Percentiles rank a stretch among this genome's conserved stretches.
phyloP scores from a whole-genome alignment of 2,888 invertebrate species.

The Platycnemis pennipes region DNA sequence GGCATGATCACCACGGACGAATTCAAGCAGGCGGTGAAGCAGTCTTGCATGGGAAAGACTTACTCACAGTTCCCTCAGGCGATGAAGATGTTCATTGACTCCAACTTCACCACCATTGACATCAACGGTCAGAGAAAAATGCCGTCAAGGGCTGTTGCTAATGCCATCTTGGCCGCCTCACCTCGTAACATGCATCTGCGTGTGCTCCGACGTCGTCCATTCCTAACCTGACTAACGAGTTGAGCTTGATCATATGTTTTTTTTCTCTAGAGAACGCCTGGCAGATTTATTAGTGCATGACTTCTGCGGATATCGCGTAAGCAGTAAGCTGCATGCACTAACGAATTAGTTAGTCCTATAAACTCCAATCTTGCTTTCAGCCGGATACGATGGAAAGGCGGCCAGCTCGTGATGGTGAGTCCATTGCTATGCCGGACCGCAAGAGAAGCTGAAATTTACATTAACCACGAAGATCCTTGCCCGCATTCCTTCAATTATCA shows the following conservation, averaged over 20 bases:
- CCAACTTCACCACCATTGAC: constrained; percentile 91
- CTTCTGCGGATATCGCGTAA: not conserved
- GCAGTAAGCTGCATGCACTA: constrained; percentile 23
- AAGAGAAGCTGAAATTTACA: not conserved
- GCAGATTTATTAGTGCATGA: not conserved
- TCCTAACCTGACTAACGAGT: constrained; percentile 20
- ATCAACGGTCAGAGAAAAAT: constrained; percentile 81
- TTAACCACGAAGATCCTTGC: not conserved
- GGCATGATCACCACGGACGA: constrained; percentile 90
- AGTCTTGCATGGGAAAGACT: constrained; percentile 88
- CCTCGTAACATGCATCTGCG: not conserved
- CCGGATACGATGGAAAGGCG: too few species aligned
- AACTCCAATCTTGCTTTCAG: too few species aligned
- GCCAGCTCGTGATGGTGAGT: not conserved
- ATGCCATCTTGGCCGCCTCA: not conserved
- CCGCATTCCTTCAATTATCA: not conserved
- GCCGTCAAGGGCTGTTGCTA: not conserved
- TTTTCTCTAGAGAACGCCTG: not conserved
- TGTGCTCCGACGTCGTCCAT: not conserved
- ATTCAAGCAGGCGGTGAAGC: constrained; percentile 90
- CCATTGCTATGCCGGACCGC: not conserved
- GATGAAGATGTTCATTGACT: constrained; percentile 92
- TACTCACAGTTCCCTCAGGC: constrained; percentile 92
- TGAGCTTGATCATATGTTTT: not conserved
- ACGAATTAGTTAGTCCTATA: not conserved